Evolutionary conservation across 2,113 vertebrate genomes (phyloP), one percentile per base, ranked within the genome.

Genomic region (Grammomys dolichurus): DNA sequence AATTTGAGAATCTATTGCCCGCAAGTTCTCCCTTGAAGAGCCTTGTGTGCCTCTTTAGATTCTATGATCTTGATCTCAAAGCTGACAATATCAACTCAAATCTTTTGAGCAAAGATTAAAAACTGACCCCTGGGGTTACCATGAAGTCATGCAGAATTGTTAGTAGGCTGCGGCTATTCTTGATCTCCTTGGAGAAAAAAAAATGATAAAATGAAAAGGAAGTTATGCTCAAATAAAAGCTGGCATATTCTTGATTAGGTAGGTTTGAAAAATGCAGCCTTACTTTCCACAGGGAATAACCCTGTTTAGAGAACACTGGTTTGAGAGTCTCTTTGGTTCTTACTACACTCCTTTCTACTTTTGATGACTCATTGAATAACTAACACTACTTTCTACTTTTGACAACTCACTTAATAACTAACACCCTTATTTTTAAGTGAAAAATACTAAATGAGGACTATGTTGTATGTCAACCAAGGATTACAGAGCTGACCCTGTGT

Each of bases 371-470:
- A 92, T 19, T 72, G 31, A 91, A 67, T 2, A 0, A 81, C 0
- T 94, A 14, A 17, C 1, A 17, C 26, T 90, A n/a, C 46, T 65
- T 91, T 84, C 73, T 91, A 22, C 16, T 70, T 24, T 9, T 70
- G 16, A 33, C 86, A 93, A 48, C 9, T 70, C 56, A 91, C 13
- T 75, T 40, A 92, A 65, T 3, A 1, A 76, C 0, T 93, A 14
- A 0, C 36, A 6, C 69, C 84, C 70, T 87, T 73, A 78, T 77
- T 91, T 87, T 58, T 46, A 89, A 63, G 20, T 92, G 28, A 94
- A 93, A 92, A 89, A 36, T 73, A 67, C 88, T 82, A 86, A 92
- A 75, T 77, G 69, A 77, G 63, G 24, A 69, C 51, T 16, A 36
- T 9, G 46, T 16, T 36, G 17, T 54, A 0, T 82, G 22, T 60